phyloP scores from a whole-genome alignment of 2,113 vertebrate species.

The Nycticebus coucang region DNA sequence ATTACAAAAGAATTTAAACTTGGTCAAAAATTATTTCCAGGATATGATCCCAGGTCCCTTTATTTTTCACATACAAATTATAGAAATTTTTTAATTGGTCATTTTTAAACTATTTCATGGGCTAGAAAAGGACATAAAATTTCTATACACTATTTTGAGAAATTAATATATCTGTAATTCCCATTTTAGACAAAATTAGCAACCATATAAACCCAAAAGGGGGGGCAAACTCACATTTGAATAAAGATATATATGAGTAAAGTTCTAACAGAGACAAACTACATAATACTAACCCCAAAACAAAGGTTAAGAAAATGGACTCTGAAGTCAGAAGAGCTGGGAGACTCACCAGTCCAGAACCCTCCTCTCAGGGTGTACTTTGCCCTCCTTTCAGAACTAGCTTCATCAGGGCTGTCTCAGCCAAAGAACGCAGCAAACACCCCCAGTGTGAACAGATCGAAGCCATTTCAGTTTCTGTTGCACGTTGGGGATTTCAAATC shows the following conservation, averaged over 20 bases:
- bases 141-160: constrained; percentile 15
- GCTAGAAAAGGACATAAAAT: background rate
- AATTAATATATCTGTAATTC: background rate
- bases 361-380: background rate
- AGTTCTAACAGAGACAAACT: background rate
- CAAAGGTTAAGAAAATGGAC: background rate
- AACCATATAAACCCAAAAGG: background rate
- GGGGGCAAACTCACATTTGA: background rate
- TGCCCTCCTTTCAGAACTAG: background rate
- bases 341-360: background rate
- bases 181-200: constrained; percentile 3
- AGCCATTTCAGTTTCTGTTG: background rate
- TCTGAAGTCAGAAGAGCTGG: background rate
- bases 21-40: constrained; percentile 2
- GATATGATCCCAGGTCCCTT: background rate
- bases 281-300: background rate
- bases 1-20: constrained; percentile 5
- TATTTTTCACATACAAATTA: constrained; percentile 40
- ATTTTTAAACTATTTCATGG: background rate
- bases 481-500: background rate
- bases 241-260: background rate
- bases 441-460: background rate
- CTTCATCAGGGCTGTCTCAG: background rate
- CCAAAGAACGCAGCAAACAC: background rate
- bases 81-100: background rate